These are phyloP conservation scores for Congeria kusceri DNA, from an alignment of 2,888 invertebrate genomes.

Conservation along the genomic window DNA sequence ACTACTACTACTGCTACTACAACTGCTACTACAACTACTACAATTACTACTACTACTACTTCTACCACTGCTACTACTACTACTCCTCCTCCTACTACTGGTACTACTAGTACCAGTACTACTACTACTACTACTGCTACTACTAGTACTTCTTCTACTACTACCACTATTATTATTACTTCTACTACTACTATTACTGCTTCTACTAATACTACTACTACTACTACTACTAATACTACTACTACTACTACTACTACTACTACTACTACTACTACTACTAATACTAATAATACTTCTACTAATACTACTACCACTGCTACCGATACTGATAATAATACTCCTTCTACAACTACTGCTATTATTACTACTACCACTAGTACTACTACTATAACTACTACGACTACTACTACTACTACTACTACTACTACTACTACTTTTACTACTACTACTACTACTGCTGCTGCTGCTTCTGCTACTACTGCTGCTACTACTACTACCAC, in stretches of 20 bases:
- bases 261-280: background rate
- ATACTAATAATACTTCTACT: background rate
- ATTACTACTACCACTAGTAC: background rate
- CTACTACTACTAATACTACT: background rate
- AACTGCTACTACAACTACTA: background rate
- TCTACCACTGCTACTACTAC: background rate
- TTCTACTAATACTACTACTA: background rate
- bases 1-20: conserved; percentile 1
- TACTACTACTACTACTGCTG: no score
- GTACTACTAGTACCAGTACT: background rate
- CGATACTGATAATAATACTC: background rate
- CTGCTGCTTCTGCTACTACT: no score
- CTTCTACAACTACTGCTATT: background rate
- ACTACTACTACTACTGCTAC: background rate
- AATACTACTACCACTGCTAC: background rate
- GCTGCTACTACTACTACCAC: background rate
- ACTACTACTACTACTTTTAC: background rate
- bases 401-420: conserved; percentile 4
- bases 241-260: conserved; percentile 1
- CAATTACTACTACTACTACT: background rate
- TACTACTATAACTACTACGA: background rate
- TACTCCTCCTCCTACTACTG: background rate
- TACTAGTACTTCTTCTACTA: background rate
- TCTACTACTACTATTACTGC: background rate
- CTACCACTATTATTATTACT: background rate